Evolutionary conservation across 2,113 vertebrate species (phyloP).

Genomic region (Brachionichthys hirsutus): DNA sequence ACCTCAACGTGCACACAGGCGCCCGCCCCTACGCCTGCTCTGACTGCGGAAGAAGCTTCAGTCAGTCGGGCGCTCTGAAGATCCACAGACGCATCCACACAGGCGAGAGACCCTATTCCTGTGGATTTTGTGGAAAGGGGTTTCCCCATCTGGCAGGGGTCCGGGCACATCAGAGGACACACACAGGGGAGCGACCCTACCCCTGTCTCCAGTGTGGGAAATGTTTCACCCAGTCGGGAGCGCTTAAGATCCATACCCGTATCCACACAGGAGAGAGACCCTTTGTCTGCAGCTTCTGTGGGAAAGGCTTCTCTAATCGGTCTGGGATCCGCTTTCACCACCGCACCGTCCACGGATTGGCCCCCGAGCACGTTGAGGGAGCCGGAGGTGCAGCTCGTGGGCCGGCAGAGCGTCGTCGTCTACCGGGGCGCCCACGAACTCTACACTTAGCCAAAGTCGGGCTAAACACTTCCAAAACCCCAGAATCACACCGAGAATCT

Average conservation of each 20-base stretch:
- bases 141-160: conserved; percentile 81
- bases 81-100: conserved; percentile 82
- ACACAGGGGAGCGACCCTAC: conserved; percentile 83
- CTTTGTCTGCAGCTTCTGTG: conserved; percentile 77
- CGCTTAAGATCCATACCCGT: conserved; percentile 77
- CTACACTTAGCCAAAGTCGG: conserved; percentile 1
- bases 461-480: conserved; percentile 7
- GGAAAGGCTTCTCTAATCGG: conserved; percentile 80
- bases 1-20: conserved; percentile 81
- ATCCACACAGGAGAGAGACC: conserved; percentile 79
- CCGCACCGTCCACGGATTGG: conserved; percentile 74
- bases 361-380: conserved; percentile 45
- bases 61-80: conserved; percentile 81
- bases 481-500: neutral
- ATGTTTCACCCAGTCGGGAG: conserved; percentile 82
- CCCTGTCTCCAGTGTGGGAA: conserved; percentile 82
- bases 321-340: conserved; percentile 81
- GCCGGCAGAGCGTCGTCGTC: conserved; percentile 11
- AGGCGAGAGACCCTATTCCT: conserved; percentile 71
- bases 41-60: conserved; percentile 82
- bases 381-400: neutral
- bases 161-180: conserved; percentile 78
- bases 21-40: conserved; percentile 81
- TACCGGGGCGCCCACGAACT: conserved; percentile 43
- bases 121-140: conserved; percentile 71